Evolutionary conservation across 2,113 vertebrate species (phyloP).

Genomic region (Pelvicachromis taeniatus): DNA sequence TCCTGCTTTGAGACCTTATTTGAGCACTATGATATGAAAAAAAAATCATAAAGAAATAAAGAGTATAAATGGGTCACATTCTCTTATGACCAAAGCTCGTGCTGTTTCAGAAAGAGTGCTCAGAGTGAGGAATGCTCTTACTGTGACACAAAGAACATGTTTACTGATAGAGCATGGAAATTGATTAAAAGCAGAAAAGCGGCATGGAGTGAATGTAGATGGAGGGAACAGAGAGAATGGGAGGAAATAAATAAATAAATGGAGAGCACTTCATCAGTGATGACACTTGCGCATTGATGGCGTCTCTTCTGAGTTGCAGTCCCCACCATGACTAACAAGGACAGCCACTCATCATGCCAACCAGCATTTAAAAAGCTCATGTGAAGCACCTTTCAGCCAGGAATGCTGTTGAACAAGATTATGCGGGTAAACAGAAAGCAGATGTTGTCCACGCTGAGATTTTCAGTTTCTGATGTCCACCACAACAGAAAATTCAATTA

Average conservation of each 20-base stretch:
- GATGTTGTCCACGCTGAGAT: constrained; percentile 43
- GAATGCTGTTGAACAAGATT: constrained; percentile 47
- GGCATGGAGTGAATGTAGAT: constrained; percentile 17
- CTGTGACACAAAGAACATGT: constrained; percentile 60
- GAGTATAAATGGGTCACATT: neutral
- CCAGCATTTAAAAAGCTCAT: constrained; percentile 24
- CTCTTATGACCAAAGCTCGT: constrained; percentile 6
- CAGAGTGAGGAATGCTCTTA: constrained; percentile 45
- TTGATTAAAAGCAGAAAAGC: constrained; percentile 61
- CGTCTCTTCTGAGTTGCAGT: constrained; percentile 34
- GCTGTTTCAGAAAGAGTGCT: constrained; percentile 54
- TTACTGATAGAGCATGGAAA: constrained; percentile 69
- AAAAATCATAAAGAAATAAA: neutral
- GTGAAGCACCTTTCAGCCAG: constrained; percentile 45
- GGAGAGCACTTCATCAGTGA: constrained; percentile 48
- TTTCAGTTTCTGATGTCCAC: constrained; percentile 12
- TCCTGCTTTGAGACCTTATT: neutral
- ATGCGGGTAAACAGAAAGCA: constrained; percentile 58
- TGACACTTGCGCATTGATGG: constrained; percentile 33
- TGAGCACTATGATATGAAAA: neutral
- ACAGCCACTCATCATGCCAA: constrained; percentile 57
- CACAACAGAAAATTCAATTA: constrained; percentile 6
- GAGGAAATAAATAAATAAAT: constrained; percentile 1
- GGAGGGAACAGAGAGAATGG: neutral
- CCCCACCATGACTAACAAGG: constrained; percentile 51